Percentiles rank a stretch among this genome's conserved stretches.
phyloP scores from a whole-genome alignment of 2,113 vertebrate species.

The Piaya cayana region DNA sequence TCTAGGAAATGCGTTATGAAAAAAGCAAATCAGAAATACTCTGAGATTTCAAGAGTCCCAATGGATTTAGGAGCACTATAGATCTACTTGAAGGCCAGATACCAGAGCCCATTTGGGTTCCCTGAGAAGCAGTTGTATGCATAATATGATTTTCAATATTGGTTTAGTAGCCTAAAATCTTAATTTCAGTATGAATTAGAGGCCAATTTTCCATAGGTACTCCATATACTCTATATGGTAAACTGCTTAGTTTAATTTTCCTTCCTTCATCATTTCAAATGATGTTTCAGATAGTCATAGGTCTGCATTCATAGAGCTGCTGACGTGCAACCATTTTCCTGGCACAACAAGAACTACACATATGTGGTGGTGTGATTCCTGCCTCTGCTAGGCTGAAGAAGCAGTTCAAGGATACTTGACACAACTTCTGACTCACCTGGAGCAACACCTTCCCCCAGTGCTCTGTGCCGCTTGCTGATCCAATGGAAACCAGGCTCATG shows the following conservation, averaged over 20 bases:
- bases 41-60: neutral
- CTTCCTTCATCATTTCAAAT: neutral
- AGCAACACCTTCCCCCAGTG: too few relatives aligned
- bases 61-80: neutral
- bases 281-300: neutral
- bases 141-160: neutral
- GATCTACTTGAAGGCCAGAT: neutral
- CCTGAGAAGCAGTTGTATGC: neutral
- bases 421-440: too few relatives aligned
- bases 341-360: neutral
- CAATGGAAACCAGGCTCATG: too few relatives aligned
- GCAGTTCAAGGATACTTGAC: too few relatives aligned
- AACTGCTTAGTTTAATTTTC: neutral
- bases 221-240: neutral
- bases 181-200: neutral
- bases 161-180: neutral
- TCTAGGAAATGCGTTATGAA: slow-evolving; percentile 1
- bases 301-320: neutral
- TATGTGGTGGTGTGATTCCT: too few relatives aligned
- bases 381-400: too few relatives aligned
- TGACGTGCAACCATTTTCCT: neutral
- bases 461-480: too few relatives aligned
- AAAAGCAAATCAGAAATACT: neutral
- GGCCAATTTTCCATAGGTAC: neutral
- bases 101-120: too few relatives aligned